Evolutionary conservation across 2,113 vertebrate species (phyloP).

Genomic region (Tauraco erythrolophus): DNA sequence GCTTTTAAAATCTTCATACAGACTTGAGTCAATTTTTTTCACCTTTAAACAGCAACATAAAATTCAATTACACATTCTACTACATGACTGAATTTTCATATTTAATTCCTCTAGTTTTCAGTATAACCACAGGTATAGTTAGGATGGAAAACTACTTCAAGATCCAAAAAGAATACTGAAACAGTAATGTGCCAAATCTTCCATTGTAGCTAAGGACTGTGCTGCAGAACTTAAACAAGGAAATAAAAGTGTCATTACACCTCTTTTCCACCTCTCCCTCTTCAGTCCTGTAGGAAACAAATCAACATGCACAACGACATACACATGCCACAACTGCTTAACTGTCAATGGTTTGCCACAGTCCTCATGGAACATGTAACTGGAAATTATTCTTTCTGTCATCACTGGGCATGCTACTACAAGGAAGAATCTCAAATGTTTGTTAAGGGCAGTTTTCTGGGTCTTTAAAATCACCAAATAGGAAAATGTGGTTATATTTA

Average conservation of each 20-base stretch:
- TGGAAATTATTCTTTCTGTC: background rate
- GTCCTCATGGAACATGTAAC: background rate
- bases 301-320: background rate
- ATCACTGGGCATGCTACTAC: background rate
- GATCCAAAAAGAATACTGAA: background rate
- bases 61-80: slow-evolving; percentile 11
- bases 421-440: background rate
- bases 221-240: background rate
- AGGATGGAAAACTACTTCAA: background rate
- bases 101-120: background rate
- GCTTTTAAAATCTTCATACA: slow-evolving; percentile 83
- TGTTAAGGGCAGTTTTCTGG: background rate
- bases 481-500: background rate
- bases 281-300: background rate
- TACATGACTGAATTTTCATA: background rate
- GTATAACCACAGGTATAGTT: background rate
- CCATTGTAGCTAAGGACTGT: background rate
- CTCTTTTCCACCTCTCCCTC: background rate
- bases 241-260: background rate
- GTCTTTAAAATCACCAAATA: background rate
- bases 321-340: background rate
- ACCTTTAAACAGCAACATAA: slow-evolving; percentile 80
- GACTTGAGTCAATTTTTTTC: slow-evolving; percentile 86
- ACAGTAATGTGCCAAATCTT: background rate
- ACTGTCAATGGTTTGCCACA: background rate